Base-by-base conservation (phyloP, 2,797 vertebrate genomes). In the Anolis apletophallus region DNA sequence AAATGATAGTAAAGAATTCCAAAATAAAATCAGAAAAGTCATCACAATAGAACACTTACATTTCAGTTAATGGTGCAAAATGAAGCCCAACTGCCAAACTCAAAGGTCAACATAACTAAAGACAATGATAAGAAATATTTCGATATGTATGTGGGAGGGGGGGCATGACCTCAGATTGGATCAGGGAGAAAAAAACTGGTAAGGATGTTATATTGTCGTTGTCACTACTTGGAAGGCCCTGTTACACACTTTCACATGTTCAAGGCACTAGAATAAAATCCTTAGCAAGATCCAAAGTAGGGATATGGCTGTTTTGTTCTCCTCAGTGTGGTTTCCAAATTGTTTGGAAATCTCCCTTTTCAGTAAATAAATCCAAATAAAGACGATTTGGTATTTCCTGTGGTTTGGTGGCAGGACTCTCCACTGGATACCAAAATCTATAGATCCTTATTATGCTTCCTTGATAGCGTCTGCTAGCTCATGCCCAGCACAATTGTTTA, bases 91-190 rank as follows among this genome's bases (percentile, higher is more conserved):
- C 29, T 29, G 32, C 19, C 26, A 64, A 64, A 26, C 61, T 3
- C 61, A 11, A 64, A 64, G 29, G 26, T 71, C 55, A 57, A 69
- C 55, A 59, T 50, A 40, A 74, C 11, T 12, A 34, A 68, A 40
- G 21, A n/a, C n/a, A 34, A 32, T 67, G n/a, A 19, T 54, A 26
- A 80, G 50, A 68, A 55, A 76, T 64, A 55, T 16, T n/a, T 80
- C 55, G 50, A n/a, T n/a, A n/a, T n/a, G n/a, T n/a, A n/a, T 36
- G 34, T 29, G 12, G 26, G 50, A n/a, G n/a, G n/a, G n/a, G n/a
- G n/a, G n/a, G n/a, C 69, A 54, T 86, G 57, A 69, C 13, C 16
- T 86, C 40, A 26, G 46, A 74, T 59, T 85, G 75, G 14, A 46
- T 12, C 5, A 40, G 3, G 16, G n/a, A n/a, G 61, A 8, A 32